Conservation (phyloP, 2,888 invertebrate genomes). For the Cetonia aurata region DNA sequence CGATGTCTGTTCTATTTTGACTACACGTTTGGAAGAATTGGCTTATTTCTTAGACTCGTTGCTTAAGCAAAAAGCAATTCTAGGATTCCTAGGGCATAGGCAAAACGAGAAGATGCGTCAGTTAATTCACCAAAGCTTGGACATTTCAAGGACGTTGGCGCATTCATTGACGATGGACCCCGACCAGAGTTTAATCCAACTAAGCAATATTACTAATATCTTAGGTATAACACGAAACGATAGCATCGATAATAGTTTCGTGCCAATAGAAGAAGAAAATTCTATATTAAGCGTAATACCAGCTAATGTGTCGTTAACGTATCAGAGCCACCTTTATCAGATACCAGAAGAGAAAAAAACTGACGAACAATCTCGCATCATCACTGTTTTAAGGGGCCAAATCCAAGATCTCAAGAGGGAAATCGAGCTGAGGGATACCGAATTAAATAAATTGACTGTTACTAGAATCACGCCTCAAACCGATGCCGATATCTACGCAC, state of each 20-base stretch:
- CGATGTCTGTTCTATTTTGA: conserved; percentile 69
- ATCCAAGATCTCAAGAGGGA: conserved; percentile 63
- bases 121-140: conserved; percentile 70
- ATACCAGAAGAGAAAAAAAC: conserved; percentile 39
- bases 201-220: conserved; percentile 67
- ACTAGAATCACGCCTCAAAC: not conserved
- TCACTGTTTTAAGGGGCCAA: conserved; percentile 61
- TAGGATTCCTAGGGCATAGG: conserved; percentile 69
- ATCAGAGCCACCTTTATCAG: conserved; percentile 58
- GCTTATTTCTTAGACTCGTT: conserved; percentile 76
- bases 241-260: conserved; percentile 56
- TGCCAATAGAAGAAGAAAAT: conserved; percentile 48
- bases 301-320: conserved; percentile 59
- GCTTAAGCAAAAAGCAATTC: conserved; percentile 72
- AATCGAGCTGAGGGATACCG: conserved; percentile 62
- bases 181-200: conserved; percentile 68
- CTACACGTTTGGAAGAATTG: conserved; percentile 74
- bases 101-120: conserved; percentile 69
- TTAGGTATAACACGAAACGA: conserved; percentile 61
- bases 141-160: conserved; percentile 69
- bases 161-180: conserved; percentile 64
- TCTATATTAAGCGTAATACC: conserved; percentile 38
- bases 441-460: conserved; percentile 57
- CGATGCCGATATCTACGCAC: not conserved
- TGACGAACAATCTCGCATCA: conserved; percentile 54